Base-by-base conservation (phyloP, 2,113 vertebrate genomes). In the Hypocryptadius cinnamomeus region DNA sequence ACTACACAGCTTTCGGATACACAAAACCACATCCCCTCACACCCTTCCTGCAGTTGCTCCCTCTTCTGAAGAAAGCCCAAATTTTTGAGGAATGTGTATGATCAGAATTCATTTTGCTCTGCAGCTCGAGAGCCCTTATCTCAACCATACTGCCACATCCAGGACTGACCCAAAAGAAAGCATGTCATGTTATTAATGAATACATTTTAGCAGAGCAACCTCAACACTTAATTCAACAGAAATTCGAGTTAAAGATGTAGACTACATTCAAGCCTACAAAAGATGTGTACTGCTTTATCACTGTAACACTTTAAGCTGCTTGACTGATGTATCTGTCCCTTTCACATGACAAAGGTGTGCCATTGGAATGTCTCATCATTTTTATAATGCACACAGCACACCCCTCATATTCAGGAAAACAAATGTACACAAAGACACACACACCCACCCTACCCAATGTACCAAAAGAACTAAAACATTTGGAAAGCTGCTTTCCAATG, bases 371-470 rank as follows among this genome's bases (percentile, higher is more conserved):
- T 22, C 35, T 42, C 12, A 68, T 24, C 3, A 9, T 64, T 82
- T 77, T 48, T 53, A 14, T 15, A 79, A 51, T 1, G 11, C 1
- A 13, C 24, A 53, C 3, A 22, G 27, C 13, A 87, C 74, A 45
- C 1, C 3, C 6, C 30, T 33, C 3, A 5, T 30, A 60, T 31
- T 92, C n/a, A 79, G n/a, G 30, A 50, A 73, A 60, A 63, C 3
- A 45, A 3, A 35, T 1, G 4, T 3, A 10, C 31, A 24, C 9
- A 31, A 7, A 44, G 10, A 53, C 18, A 22, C 18, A 70, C 2
- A 24, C 4, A 28, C 8, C 3, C 3, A 12, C 24, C 5, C 20
- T 7, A 30, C 8, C n/a, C 0, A 0, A 22, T 9, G 1, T 14
- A 37, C 8, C 1, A 14, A 20, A 68, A 61, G 21, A 3, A 27